Evolutionary conservation across 2,113 vertebrate genomes (phyloP).

Genomic region (Ammodytes dubius): DNA sequence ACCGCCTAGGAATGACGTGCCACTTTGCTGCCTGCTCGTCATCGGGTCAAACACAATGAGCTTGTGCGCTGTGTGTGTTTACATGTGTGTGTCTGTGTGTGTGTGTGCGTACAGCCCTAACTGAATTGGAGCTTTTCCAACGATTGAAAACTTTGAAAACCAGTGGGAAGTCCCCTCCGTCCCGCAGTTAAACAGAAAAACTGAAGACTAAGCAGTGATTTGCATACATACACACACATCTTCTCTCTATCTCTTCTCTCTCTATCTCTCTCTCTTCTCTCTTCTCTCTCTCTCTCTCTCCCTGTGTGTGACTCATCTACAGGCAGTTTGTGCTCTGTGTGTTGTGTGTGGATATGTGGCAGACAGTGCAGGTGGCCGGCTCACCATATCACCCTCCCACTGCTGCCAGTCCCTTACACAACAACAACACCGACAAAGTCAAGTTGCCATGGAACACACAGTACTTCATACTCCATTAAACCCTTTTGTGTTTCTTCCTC

Average conservation of each 20-base stretch:
- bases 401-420: constrained; percentile 68
- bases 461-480: constrained; percentile 7
- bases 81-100: constrained; percentile 33
- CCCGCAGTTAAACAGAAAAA: constrained; percentile 72
- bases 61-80: constrained; percentile 60
- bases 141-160: constrained; percentile 69
- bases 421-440: constrained; percentile 62
- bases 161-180: constrained; percentile 74
- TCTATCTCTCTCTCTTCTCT: constrained; percentile 22
- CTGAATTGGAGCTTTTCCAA: constrained; percentile 70
- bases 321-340: constrained; percentile 60
- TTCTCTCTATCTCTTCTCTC: constrained; percentile 1
- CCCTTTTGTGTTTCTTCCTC: not conserved
- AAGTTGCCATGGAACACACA: constrained; percentile 29
- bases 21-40: constrained; percentile 68
- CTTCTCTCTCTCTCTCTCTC: constrained; percentile 20
- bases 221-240: constrained; percentile 57
- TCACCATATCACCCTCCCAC: constrained; percentile 72
- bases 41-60: constrained; percentile 77
- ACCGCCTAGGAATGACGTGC: constrained; percentile 66
- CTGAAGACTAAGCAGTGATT: constrained; percentile 75
- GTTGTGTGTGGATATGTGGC: constrained; percentile 71
- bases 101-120: constrained; percentile 53
- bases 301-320: constrained; percentile 66
- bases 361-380: constrained; percentile 80